Evolutionary conservation across 2,797 vertebrate genomes (phyloP), one percentile per base, ranked within the genome.

Genomic region (Pampus argenteus): DNA sequence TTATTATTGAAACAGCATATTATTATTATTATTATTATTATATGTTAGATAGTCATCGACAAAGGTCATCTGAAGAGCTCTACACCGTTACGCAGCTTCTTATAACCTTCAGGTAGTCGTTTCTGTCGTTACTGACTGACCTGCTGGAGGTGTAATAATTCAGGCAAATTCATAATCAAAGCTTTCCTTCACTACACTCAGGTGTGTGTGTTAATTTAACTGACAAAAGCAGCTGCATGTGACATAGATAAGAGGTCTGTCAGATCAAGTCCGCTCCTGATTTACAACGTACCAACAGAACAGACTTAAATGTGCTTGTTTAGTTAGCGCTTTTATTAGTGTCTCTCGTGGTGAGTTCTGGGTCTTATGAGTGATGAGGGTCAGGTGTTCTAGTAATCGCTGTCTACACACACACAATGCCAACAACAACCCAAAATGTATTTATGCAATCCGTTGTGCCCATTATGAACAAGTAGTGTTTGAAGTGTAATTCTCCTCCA

Each of bases 231-330:
- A 58, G 63, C 60, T 70, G 56, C 31, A 17, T 25, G 61, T 1
- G 20, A 55, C 17, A 31, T 0, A 36, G 11, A 78, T 23, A 44
- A 62, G 23, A 69, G 14, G 10, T 47, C 70, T 48, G 61, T 71
- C 71, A 36, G 9, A 71, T 64, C 61, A 63, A 51, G 52, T 72
- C 50, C 25, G 11, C 51, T 79, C 47, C 49, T 63, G 56, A 75
- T 63, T 70, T 40, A 45, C 6, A 31, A 28, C 15, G 45, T 20
- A 26, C 7, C 14, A 23, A 36, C 14, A 50, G 52, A 68, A 56
- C 14, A 18, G 1, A 13, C 7, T 9, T 14, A 42, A 70, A 60
- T 17, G 5, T 2, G 15, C 23, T 51, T 20, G 18, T 22, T 29
- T 10, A 44, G 42, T 49, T 36, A 9, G 22, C 31, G 15, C 15